Base-by-base conservation (phyloP, 1,140 invertebrate species). In the Mactra quadrangularis region DNA sequence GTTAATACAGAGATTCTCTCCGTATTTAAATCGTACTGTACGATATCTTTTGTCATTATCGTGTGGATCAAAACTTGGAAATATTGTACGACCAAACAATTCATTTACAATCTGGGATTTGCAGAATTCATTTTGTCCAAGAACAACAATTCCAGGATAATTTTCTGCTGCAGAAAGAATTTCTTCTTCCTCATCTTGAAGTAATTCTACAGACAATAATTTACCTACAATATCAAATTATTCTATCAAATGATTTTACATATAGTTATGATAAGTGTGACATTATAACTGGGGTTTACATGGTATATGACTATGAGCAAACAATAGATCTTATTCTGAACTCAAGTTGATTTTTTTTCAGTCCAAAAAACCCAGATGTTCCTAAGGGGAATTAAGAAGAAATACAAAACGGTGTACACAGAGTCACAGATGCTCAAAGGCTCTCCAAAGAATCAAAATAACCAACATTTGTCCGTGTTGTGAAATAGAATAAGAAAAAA, bases 81-180 rank as follows among this genome's bases (percentile, higher is more conserved):
- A 96, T 25, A 97, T 91, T 64, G 96, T 92, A 47, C 94, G 92
- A 1, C 95, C 95, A 59, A 97, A 94, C 33, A 97, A 92, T 86
- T 95, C 95, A 91, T 97, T 97, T 2, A 96, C 94, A 50, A 97
- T 91, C 15, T 95, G 92, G 3, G 96, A 96, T 89, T 96, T 96
- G 0, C 95, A 95, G 85, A 95, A 94, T 33, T 94, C 94, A 75
- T 95, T 95, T 87, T 95, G 95, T 7, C 96, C 96, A 86, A 96
- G 94, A 52, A 97, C 92, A 11, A 97, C 94, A 35, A 93, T 88
- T 19, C 91, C 91, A 6, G 93, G 92, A 27, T 91, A 89, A 57
- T 89, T 86, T 17, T 92, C 89, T n/a, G 93, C 90, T n/a, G 92
- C 88, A 41, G 90, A 89, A 22, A 90, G 85, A n/a, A 94, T 92